Evolutionary conservation across 2,113 vertebrate species (phyloP).

Genomic region (Propithecus coquereli): DNA sequence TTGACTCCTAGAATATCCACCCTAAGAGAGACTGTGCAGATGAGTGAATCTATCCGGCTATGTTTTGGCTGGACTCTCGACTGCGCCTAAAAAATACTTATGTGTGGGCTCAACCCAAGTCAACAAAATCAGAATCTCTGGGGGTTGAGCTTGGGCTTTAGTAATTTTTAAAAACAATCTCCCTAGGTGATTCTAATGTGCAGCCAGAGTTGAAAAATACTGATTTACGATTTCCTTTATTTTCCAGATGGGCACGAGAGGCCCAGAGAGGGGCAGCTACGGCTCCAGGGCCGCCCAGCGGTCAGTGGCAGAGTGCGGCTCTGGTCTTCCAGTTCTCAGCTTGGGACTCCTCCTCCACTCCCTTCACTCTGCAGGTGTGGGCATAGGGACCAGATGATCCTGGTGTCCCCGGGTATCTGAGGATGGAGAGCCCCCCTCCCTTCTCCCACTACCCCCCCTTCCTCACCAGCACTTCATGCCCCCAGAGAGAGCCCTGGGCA

Average conservation of each 20-base stretch:
- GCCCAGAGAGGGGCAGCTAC: neutral
- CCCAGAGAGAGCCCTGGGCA: neutral
- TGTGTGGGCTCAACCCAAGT: neutral
- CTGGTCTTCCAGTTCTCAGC: neutral
- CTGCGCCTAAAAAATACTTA: neutral
- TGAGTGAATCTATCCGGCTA: neutral
- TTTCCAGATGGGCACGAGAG: neutral
- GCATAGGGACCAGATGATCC: neutral
- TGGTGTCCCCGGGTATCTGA: neutral
- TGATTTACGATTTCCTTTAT: neutral
- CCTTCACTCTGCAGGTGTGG: neutral
- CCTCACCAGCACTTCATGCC: neutral
- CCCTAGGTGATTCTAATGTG: neutral
- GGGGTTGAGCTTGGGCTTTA: neutral
- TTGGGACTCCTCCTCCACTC: neutral
- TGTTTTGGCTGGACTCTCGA: neutral
- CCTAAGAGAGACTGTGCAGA: neutral
- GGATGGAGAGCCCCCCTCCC: neutral
- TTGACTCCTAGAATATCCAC: neutral
- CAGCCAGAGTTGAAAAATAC: neutral
- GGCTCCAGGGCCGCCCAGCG: neutral
- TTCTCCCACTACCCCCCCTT: too few relatives aligned
- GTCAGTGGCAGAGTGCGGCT: neutral
- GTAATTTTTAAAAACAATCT: neutral
- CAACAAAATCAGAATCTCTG: neutral